Percentiles rank a stretch among this genome's conserved stretches.
phyloP scores from a whole-genome alignment of 2,113 vertebrate genomes.

The Salvelinus namaycush region DNA sequence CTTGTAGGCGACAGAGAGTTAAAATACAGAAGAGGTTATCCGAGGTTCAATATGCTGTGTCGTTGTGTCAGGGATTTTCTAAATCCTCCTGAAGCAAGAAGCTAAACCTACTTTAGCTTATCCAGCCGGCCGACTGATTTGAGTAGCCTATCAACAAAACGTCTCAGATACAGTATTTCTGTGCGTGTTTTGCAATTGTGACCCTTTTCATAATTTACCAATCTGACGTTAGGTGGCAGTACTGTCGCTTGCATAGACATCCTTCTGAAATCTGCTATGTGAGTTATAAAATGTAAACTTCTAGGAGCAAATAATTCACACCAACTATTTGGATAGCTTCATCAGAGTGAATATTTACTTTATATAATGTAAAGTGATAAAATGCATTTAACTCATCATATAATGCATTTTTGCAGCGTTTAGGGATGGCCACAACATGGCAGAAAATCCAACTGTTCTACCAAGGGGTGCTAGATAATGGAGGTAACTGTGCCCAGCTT shows the following conservation, averaged over 20 bases:
- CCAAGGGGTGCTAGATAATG: conserved; percentile 64
- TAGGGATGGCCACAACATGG: conserved; percentile 52
- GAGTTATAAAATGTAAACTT: neutral
- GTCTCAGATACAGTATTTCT: neutral
- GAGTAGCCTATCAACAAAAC: no score
- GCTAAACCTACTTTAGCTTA: neutral
- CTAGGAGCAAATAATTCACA: neutral
- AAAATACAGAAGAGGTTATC: no score
- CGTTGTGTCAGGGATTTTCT: conserved; percentile 38
- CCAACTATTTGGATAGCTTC: no score
- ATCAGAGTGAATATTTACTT: neutral
- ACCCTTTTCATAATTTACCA: neutral
- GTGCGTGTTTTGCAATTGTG: neutral
- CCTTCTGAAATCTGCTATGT: neutral
- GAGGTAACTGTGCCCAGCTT: conserved; percentile 59
- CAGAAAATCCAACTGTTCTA: conserved; percentile 64
- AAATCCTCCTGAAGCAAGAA: conserved; percentile 41
- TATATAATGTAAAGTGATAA: neutral
- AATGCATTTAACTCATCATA: neutral
- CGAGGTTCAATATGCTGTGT: no score
- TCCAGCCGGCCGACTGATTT: neutral
- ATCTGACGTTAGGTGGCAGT: conserved; percentile 62
- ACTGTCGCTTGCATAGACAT: neutral
- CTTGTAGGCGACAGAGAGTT: no score
- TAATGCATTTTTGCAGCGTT: conserved; percentile 24